Percentiles rank a stretch among this genome's conserved stretches.
Conservation (phyloP, 2,888 invertebrate genomes). For the Orchesellides sinensis region DNA sequence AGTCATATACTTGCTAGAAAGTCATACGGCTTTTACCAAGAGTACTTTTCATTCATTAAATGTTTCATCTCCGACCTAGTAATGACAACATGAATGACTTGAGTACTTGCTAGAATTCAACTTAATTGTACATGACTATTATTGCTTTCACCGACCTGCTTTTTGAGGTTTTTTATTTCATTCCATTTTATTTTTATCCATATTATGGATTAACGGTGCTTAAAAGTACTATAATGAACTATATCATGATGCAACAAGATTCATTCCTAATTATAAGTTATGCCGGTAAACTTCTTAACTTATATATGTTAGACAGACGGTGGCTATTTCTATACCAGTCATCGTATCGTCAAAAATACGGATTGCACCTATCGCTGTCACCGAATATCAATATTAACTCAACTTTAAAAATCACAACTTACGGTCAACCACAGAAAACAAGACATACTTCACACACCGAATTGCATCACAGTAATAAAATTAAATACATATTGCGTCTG, state of each 20-base stretch:
- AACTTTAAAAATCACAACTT: background rate
- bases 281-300: background rate
- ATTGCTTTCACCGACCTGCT: background rate
- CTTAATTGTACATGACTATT: too few relatives aligned
- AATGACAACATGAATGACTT: too few relatives aligned
- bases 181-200: background rate
- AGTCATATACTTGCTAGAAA: too few relatives aligned
- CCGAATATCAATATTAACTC: too few relatives aligned
- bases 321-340: too few relatives aligned
- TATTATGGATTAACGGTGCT: background rate
- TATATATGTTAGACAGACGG: background rate
- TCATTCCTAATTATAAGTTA: background rate
- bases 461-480: background rate
- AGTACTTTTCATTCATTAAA: too few relatives aligned
- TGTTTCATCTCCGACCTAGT: too few relatives aligned
- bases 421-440: background rate
- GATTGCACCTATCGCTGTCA: background rate
- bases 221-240: background rate
- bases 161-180: background rate
- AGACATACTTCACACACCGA: background rate
- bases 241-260: background rate
- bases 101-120: too few relatives aligned
- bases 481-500: too few relatives aligned
- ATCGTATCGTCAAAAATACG: slow-evolving; percentile 26
- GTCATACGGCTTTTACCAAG: too few relatives aligned